Evolutionary conservation across 92 coral and sea anemone species (phyloP).

Genomic region (Ricordea florida): DNA sequence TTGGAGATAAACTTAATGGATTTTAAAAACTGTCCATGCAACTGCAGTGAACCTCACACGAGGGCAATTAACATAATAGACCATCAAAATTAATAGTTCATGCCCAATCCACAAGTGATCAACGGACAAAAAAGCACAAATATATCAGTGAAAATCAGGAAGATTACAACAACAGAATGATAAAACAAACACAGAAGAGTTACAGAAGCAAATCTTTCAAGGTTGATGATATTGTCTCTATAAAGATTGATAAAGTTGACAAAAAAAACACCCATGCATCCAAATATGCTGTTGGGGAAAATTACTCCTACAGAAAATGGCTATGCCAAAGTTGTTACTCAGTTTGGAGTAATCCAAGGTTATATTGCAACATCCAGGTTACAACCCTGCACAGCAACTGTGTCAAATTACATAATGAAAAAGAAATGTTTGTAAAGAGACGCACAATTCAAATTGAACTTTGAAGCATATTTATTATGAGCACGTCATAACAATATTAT

Average conservation of each 20-base stretch:
- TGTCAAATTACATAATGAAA: not conserved
- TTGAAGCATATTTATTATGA: no score
- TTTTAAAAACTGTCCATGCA: constrained; percentile 20
- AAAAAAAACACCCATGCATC: not conserved
- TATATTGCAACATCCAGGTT: not conserved
- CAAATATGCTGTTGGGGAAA: not conserved
- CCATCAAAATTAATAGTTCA: constrained; percentile 24
- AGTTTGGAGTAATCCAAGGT: not conserved
- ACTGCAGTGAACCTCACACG: not conserved
- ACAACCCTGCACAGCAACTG: not conserved
- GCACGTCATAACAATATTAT: no score
- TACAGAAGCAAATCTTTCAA: not conserved
- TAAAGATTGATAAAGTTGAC: not conserved
- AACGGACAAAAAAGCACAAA: not conserved
- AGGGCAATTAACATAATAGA: constrained; percentile 10
- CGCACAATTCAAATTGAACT: no score
- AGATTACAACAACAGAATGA: not conserved
- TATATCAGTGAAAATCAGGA: not conserved
- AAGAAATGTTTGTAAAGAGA: no score
- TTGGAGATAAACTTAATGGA: not conserved
- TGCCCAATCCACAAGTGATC: no score
- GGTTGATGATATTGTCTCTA: not conserved
- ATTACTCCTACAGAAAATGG: not conserved
- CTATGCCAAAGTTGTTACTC: not conserved
- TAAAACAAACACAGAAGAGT: not conserved